phyloP scores from a whole-genome alignment of 1,140 invertebrate genomes.

The Batillaria attramentaria region DNA sequence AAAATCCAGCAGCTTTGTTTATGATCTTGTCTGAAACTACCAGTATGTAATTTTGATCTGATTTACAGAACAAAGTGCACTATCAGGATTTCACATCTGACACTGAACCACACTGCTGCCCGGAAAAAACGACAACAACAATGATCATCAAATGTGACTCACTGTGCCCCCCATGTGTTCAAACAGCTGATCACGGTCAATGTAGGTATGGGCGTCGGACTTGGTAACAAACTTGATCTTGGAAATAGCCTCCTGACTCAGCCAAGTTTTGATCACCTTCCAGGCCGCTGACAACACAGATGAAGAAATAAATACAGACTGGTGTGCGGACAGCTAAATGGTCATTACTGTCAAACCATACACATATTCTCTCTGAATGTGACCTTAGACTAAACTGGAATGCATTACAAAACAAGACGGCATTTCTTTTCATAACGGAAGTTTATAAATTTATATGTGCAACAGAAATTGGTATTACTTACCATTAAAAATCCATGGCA shows the following conservation, averaged over 20 bases:
- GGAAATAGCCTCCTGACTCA: slow-evolving; percentile 90
- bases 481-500: slow-evolving; percentile 95
- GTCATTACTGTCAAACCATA: background rate
- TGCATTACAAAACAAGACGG: too few relatives aligned
- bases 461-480: slow-evolving; percentile 52
- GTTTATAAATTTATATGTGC: too few relatives aligned
- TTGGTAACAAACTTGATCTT: slow-evolving; percentile 92
- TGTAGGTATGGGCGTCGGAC: slow-evolving; percentile 82
- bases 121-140: too few relatives aligned
- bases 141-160: slow-evolving; percentile 28
- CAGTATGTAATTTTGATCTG: background rate
- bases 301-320: too few relatives aligned
- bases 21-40: too few relatives aligned
- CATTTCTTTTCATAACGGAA: too few relatives aligned
- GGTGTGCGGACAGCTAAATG: too few relatives aligned
- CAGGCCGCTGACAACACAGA: slow-evolving; percentile 89
- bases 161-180: slow-evolving; percentile 89
- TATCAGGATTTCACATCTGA: background rate
- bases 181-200: slow-evolving; percentile 82
- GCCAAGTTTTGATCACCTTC: slow-evolving; percentile 90
- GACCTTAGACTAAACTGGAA: too few relatives aligned
- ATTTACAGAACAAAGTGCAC: background rate
- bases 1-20: too few relatives aligned
- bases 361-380: too few relatives aligned
- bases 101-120: slow-evolving; percentile 91